These are phyloP conservation scores for Centruroides sculpturatus DNA, from an alignment of 1,140 invertebrate species.

Conservation along the genomic window DNA sequence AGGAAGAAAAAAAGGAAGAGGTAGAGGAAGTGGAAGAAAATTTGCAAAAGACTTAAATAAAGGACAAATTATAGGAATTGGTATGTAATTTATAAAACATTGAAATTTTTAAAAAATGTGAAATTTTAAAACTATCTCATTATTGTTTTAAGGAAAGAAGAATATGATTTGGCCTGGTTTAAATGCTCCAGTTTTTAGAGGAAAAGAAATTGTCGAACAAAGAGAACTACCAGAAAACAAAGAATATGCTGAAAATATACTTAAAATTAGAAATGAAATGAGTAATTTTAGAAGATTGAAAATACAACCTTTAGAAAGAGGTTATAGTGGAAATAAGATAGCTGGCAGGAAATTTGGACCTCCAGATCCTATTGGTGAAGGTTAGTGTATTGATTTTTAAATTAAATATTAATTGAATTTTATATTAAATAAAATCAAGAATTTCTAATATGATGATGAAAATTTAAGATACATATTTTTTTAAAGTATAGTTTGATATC, in stretches of 20 bases:
- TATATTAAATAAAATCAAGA: no score
- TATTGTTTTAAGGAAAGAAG: conserved; percentile 37
- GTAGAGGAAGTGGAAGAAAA: conserved; percentile 55
- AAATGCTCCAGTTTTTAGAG: conserved; percentile 61
- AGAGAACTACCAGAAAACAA: conserved; percentile 52
- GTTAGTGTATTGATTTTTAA: conserved; percentile 25
- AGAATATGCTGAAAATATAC: conserved; percentile 50
- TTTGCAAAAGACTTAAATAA: conserved; percentile 68
- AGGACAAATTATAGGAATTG: conserved; percentile 76
- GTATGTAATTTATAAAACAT: conserved; percentile 29
- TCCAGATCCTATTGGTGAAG: conserved; percentile 64
- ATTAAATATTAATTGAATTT: no score
- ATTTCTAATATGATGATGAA: no score
- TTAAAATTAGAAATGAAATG: conserved; percentile 54
- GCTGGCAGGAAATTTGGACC: conserved; percentile 71
- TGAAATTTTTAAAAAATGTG: no score
- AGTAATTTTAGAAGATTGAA: conserved; percentile 41
- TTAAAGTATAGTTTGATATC: no score
- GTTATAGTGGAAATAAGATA: conserved; percentile 69
- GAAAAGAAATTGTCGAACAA: conserved; percentile 53
- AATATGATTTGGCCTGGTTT: conserved; percentile 87
- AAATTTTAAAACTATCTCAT: not conserved
- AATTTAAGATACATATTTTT: no score
- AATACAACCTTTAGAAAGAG: conserved; percentile 64
- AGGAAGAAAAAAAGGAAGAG: conserved; percentile 83